Conservation (phyloP, 2,113 vertebrate species). For the Cyprinodon tularosa region DNA sequence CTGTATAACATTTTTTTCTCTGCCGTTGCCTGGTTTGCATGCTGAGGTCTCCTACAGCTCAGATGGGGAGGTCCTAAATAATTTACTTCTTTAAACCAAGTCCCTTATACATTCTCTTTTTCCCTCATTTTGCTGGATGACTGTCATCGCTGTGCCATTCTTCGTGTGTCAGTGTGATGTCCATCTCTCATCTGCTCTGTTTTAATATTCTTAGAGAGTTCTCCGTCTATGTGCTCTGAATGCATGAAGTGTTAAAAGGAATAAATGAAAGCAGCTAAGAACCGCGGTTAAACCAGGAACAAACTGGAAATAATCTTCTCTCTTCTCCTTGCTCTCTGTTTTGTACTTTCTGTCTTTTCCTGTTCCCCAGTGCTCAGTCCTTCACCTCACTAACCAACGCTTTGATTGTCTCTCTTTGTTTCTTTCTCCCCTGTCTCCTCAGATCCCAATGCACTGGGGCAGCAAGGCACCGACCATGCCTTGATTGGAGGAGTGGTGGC, state of each 20-base stretch:
- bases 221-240: conserved; percentile 36
- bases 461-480: conserved; percentile 92
- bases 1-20: conserved; percentile 49
- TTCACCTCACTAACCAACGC: conserved; percentile 27
- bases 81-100: conserved; percentile 55
- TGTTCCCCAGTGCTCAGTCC: conserved; percentile 28
- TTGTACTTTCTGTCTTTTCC: conserved; percentile 60
- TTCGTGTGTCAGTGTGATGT: conserved; percentile 45
- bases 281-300: conserved; percentile 58
- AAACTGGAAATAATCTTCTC: conserved; percentile 57
- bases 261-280: conserved; percentile 55
- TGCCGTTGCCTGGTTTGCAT: conserved; percentile 61
- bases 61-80: conserved; percentile 62
- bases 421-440: conserved; percentile 46
- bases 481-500: conserved; percentile 98
- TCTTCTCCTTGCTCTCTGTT: conserved; percentile 45
- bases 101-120: conserved; percentile 50
- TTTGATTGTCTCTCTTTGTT: conserved; percentile 38
- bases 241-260: conserved; percentile 48
- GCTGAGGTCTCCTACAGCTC: conserved; percentile 52
- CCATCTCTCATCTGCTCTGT: conserved; percentile 39
- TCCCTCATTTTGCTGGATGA: conserved; percentile 51
- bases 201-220: conserved; percentile 59
- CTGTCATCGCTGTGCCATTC: conserved; percentile 47
- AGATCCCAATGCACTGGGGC: conserved; percentile 95